A percentile compares a stretch with the other conserved stretches of the same genome.
Conservation (phyloP, 2,113 vertebrate species). For the Centropus unirufus region DNA sequence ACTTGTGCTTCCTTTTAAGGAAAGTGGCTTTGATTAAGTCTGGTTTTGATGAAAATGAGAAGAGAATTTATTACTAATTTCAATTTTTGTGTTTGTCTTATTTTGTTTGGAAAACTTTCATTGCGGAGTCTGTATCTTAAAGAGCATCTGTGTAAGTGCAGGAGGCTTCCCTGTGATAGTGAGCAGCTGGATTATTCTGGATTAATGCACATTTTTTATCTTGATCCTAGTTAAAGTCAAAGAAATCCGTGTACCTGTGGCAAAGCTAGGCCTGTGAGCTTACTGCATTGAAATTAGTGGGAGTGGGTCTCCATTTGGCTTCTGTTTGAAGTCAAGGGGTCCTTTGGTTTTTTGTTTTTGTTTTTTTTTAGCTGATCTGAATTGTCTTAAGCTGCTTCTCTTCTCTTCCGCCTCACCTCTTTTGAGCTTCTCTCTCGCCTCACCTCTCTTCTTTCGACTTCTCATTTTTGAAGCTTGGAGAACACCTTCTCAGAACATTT, state of each 20-base stretch:
- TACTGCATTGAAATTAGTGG: background rate
- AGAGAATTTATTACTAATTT: background rate
- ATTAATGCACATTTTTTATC: background rate
- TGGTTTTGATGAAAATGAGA: background rate
- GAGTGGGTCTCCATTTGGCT: background rate
- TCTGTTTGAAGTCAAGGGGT: background rate
- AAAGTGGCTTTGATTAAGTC: background rate
- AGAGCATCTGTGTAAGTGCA: background rate
- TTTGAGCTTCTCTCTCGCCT: background rate
- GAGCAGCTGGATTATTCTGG: background rate
- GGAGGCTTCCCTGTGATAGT: background rate
- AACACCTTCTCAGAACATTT: constrained; percentile 45
- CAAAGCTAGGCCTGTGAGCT: background rate
- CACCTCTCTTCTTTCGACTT: no score
- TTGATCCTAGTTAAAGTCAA: background rate
- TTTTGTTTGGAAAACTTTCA: background rate
- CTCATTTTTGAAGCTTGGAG: constrained; percentile 11
- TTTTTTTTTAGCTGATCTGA: background rate
- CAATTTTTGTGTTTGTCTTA: background rate
- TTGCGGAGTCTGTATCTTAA: background rate
- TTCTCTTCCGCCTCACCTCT: background rate
- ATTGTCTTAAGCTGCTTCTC: background rate
- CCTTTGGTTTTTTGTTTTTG: background rate
- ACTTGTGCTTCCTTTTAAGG: background rate
- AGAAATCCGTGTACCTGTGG: background rate